Percentiles rank a stretch among this genome's conserved stretches.
phyloP scores from a whole-genome alignment of 2,888 invertebrate genomes.

The Caradrina kadenii region DNA sequence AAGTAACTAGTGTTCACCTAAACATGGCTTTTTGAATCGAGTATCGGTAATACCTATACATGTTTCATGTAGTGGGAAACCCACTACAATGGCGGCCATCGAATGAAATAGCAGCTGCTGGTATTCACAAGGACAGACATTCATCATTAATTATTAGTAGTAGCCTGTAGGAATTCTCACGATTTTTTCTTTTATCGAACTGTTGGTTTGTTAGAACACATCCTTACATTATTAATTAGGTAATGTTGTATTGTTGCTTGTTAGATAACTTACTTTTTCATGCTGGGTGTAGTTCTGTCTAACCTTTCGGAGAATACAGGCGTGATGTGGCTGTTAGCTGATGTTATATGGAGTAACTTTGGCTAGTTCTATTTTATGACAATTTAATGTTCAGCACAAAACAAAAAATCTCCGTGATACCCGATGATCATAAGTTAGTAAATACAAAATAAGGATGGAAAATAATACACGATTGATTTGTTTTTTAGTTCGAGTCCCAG shows the following conservation, averaged over 20 bases:
- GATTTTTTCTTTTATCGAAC: slow-evolving; percentile 37
- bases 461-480: no score
- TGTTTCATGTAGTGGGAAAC: slow-evolving; percentile 31
- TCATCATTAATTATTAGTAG: slow-evolving; percentile 33
- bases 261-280: no score
- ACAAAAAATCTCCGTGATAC: no score
- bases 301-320: no score
- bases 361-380: no score
- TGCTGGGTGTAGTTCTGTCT: no score
- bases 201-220: slow-evolving; percentile 35
- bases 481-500: no score
- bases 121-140: slow-evolving; percentile 46
- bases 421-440: no score
- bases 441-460: no score
- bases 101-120: slow-evolving; percentile 39
- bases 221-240: slow-evolving; percentile 33
- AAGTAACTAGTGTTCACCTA: background rate
- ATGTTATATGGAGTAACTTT: no score
- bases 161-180: slow-evolving; percentile 43
- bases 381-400: no score
- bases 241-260: slow-evolving; percentile 3
- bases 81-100: slow-evolving; percentile 4
- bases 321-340: no score
- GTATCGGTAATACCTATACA: slow-evolving; percentile 18
- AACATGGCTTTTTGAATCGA: slow-evolving; percentile 25